Evolutionary conservation across 2,113 vertebrate species (phyloP).

Genomic region (Ictalurus punctatus): DNA sequence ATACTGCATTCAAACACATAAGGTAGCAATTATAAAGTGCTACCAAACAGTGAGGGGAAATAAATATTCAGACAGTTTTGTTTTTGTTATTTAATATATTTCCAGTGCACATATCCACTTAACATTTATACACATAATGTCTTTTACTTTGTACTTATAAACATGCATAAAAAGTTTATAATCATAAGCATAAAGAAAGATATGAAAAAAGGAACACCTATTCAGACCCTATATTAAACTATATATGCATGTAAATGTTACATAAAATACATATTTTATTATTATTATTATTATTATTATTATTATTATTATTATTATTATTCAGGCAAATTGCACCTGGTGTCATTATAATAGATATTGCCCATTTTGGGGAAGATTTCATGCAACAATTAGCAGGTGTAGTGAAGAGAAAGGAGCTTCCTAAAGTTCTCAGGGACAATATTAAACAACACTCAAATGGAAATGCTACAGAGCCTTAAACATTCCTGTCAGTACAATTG

Average conservation of each 20-base stretch:
- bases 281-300: no score
- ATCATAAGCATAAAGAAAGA: neutral
- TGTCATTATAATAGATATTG: neutral
- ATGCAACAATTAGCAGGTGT: neutral
- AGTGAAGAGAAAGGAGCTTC: neutral
- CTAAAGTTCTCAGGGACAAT: neutral
- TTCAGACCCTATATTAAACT: neutral
- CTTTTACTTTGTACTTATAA: neutral
- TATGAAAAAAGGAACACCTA: neutral
- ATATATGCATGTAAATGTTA: neutral
- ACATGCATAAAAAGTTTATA: neutral
- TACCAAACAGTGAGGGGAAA: neutral
- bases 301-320: no score
- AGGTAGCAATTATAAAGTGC: neutral
- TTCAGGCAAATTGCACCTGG: neutral
- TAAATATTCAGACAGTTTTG: neutral
- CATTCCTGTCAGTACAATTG: neutral
- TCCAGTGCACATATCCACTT: neutral
- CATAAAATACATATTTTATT: neutral
- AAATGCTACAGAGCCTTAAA: neutral
- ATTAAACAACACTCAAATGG: neutral
- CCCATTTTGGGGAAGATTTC: neutral
- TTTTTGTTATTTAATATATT: neutral
- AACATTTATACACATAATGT: neutral
- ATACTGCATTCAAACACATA: slow-evolving; percentile 5